Base-by-base conservation (phyloP, 2,888 invertebrate genomes). In the Stenoptilia bipunctidactyla region DNA sequence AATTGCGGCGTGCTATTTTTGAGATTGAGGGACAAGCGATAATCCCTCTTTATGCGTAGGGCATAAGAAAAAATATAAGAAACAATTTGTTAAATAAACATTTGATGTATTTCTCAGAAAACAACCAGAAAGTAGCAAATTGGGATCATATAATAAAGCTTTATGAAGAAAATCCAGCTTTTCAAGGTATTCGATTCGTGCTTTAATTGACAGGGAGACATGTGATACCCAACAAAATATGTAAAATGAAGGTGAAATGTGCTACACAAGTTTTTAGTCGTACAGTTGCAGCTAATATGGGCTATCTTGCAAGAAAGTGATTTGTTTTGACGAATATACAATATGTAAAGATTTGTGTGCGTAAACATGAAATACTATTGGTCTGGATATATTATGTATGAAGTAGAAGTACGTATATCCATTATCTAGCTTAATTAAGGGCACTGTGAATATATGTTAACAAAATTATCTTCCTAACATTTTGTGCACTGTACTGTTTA, bases 51-150 rank as follows among this genome's bases (percentile, higher is more conserved):
- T 38, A 38, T 25, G 46, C 39, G 8, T 44, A 44, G 2, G 44
- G 45, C 25, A 37, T 46, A 5, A 20, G 45, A 9, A 48, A 46
- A 27, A 42, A 47, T 2, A 40, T 48, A 4, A 40, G 45, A 20
- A 48, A 48, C 27, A 50, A 48, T 40, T 40, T 50, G 10, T 6
- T 48, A 13, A 37, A 13, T 4, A 47, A 45, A 35, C 15, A 43
- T 25, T 13, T 41, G 1, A 15, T 40, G 39, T 40, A 40, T 37
- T 1, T 4, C 33, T 36, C 6, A 45, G 41, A 41, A 38, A 43
- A 41, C 13, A 34, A 8, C 33, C 38, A 2, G n/a, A 40, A 42
- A 39, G 36, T 1, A 12, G 40, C 44, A 2, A 45, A 45, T 30
- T 45, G 45, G 43, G 33, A 34, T 6, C 39, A 44, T 27, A 12